Evolutionary conservation across 2,113 vertebrate genomes (phyloP), one percentile per base, ranked within the genome.

Genomic region (Phocoena sinus): DNA sequence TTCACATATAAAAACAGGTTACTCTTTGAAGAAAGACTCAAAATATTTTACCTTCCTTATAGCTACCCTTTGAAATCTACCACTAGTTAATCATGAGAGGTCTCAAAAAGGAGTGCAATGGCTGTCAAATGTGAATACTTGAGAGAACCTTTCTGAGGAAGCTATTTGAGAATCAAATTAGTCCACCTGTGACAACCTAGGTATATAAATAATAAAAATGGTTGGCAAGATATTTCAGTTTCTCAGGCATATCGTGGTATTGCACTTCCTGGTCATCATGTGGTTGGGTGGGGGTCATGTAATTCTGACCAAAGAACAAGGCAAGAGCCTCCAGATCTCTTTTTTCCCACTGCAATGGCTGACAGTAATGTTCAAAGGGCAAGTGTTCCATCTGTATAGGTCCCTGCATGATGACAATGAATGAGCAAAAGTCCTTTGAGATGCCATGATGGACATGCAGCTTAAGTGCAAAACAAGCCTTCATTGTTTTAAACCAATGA

Each of bases 1-100:
- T 97, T 77, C 85, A 47, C 77, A 56, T 50, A 82, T 89, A 91
- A 91, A 95, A 93, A 95, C 31, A 93, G 60, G 95, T 60, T 31
- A 58, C 77, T 53, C 41, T 92, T 89, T 76, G 79, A 95, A 87
- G 50, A 81, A 3, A 96, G n/a, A 92, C 33, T 92, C 70, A 91
- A 92, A 94, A 84, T 84, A 81, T 44, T 94, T 92, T 62, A 94
- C 33, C 31, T 89, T 96, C 15, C 33, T 60, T 44, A 63, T 12
- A 92, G 68, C 71, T 94, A 89, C 14, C 28, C 25, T 62, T 58
- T 81, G 58, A 95, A 95, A 92, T 92, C 18, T 33, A 88, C 36
- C n/a, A 91, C 26, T n/a, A 93, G 21, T 82, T 94, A 91, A 60
- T 85, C 47, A 95, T 58, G 77, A 91, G 47, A 58, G 1, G 9